Evolutionary conservation across 2,113 vertebrate genomes (phyloP), one percentile per base, ranked within the genome.

Genomic region (Percopsis transmontana): DNA sequence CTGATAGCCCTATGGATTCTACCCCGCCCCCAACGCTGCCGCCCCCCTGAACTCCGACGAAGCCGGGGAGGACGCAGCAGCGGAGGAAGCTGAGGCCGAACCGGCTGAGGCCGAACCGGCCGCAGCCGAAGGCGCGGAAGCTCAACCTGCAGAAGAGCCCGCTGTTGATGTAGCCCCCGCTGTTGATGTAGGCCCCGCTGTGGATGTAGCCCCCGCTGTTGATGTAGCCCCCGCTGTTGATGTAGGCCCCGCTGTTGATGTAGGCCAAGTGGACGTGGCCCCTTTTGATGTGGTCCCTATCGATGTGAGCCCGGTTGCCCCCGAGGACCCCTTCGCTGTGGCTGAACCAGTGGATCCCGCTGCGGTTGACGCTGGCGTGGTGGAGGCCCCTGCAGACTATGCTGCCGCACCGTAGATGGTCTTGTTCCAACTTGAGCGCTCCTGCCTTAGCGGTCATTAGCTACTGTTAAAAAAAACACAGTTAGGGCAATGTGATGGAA

Each of bases 31-130:
- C 2, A 86, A 79, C 67, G 73, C 66, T 44, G 85, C 39, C 19
- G 83, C 58, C 33, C 83, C 76, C 2, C 8, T 90, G 2, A 92
- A 88, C 77, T 91, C 91, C 16, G 91, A 92, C 4, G 91, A 92
- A 59, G 85, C 23, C 1, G 88, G 89, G 42, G 82, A 21, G 8
- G 63, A 53, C 2, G 64, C 9, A 21, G 88, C 80, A 52, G 84
- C n/a, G 0, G 83, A 82, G 18, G 86, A 73, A 27, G 85, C 56
- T 0, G 87, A 81, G 9, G 62, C 61, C 0, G 87, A 81, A 5
- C 68, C 16, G 3, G 62, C 44, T 24, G 68, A n/a, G 14, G 67
- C 65, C 0, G 85, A 84, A 23, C 78, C 86, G 14, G 77, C 79
- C 5, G 74, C 68, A 13, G 83, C 19, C 0, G 82, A 81, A 16